Conservation (phyloP, 2,888 invertebrate genomes). For the Rosalia funebris region DNA sequence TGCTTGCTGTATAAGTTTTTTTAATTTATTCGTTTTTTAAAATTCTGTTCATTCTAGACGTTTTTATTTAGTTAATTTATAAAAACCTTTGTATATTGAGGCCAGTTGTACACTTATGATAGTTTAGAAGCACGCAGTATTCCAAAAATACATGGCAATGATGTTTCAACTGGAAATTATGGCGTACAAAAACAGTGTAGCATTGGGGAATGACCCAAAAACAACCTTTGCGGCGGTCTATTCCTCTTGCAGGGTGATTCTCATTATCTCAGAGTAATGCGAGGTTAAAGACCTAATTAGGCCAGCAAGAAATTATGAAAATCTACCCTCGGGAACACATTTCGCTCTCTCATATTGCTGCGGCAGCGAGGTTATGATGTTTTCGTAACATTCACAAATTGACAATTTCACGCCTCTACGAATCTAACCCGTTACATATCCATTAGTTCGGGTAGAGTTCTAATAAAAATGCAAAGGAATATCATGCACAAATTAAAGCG, state of each 20-base stretch:
- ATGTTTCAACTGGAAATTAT: background rate
- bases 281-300: constrained; percentile 33
- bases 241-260: constrained; percentile 21
- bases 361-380: constrained; percentile 28
- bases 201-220: constrained; percentile 28
- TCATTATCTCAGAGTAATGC: constrained; percentile 36
- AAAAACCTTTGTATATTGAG: too few species aligned
- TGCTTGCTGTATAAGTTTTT: too few species aligned
- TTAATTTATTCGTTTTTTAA: too few species aligned
- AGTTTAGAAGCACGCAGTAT: too few species aligned
- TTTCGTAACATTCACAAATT: constrained; percentile 32
- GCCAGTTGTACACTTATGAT: too few species aligned
- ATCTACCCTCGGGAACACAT: constrained; percentile 16
- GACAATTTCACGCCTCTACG: constrained; percentile 32
- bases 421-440: constrained; percentile 27
- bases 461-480: constrained; percentile 22
- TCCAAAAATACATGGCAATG: background rate
- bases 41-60: too few species aligned
- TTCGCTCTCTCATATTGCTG: constrained; percentile 11
- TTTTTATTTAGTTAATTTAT: too few species aligned
- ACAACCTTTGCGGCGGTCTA: constrained; percentile 36
- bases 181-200: background rate
- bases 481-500: constrained; percentile 6
- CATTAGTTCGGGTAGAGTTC: constrained; percentile 4
- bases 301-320: constrained; percentile 34